Evolutionary conservation across 2,888 invertebrate genomes (phyloP), one percentile per base, ranked within the genome.

Genomic region (Cerceris ruficornis): DNA sequence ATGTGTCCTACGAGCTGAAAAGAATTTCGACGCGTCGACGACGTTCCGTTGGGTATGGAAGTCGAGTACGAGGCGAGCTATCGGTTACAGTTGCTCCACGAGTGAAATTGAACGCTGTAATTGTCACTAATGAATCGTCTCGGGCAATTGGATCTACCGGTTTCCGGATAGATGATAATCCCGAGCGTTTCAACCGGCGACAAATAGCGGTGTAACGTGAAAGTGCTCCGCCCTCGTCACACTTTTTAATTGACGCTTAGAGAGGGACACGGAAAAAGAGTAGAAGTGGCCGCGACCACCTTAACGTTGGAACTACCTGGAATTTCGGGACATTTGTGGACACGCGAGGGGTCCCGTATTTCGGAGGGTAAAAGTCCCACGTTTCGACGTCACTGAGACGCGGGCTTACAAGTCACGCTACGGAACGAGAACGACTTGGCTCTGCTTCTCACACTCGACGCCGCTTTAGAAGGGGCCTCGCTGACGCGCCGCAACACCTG

Each of bases 191-290:
- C 28, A 28, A 28, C 28, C 4, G 28, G 28, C 28, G 28, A 28
- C 28, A 28, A 28, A 28, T 28, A 28, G 28, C 28, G 28, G 28
- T 28, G 28, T 28, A 28, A 28, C 4, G 28, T 28, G 28, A 41
- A n/a, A 42, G 42, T 13, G 41, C 59, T 58, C 62, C 49, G 15
- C 62, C 43, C 8, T 66, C 50, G 90, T 91, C 91, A 91, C 88
- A 88, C 88, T 89, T 80, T 84, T 87, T 91, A 90, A 91, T 91
- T 89, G 90, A 83, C 82, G 82, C 79, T 80, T 83, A 84, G 86
- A 77, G 77, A 84, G 86, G 86, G 83, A 88, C 88, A 88, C 85
- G n/a, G 8, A 14, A 28, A 49, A 8, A 43, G 50, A 72, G 17
- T 7, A 13, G 57, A 58, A 50, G 59, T 69, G 43, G 39, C 55